Conservation (phyloP, 2,888 invertebrate genomes). For the Habroteleia sp. region DNA sequence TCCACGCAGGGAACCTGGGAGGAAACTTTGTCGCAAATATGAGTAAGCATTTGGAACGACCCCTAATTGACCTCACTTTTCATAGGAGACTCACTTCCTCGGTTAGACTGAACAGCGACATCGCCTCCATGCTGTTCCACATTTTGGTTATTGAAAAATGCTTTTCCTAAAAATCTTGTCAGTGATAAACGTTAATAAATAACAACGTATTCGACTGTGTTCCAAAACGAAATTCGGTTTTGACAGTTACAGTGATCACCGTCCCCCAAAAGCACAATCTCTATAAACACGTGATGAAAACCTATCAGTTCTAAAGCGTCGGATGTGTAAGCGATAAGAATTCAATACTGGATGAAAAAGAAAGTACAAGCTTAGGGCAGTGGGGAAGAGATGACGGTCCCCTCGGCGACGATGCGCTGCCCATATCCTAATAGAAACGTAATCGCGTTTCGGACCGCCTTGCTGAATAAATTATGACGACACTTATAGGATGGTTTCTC, state of each 20-base stretch:
- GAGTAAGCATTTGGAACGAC: too few relatives aligned
- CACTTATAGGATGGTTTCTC: slow-evolving; percentile 62
- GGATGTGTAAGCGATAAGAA: slow-evolving; percentile 35
- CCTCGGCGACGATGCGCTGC: slow-evolving; percentile 54
- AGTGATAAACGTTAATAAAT: too few relatives aligned
- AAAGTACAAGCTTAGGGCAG: slow-evolving; percentile 1
- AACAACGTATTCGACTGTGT: too few relatives aligned
- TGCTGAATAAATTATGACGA: slow-evolving; percentile 64
- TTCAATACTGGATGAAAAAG: slow-evolving; percentile 22
- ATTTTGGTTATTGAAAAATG: too few relatives aligned
- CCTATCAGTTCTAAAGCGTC: slow-evolving; percentile 17
- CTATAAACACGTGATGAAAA: slow-evolving; percentile 33
- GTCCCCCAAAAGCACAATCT: background rate
- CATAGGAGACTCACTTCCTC: too few relatives aligned
- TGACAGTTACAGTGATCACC: background rate
- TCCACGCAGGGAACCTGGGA: too few relatives aligned
- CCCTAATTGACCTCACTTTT: too few relatives aligned
- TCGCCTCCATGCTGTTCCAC: too few relatives aligned
- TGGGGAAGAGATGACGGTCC: slow-evolving; percentile 42
- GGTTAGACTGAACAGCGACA: too few relatives aligned
- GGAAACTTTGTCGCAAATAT: too few relatives aligned
- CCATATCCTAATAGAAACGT: slow-evolving; percentile 65
- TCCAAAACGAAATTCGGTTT: too few relatives aligned
- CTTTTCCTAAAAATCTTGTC: too few relatives aligned
- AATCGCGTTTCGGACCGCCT: slow-evolving; percentile 64